Base-by-base conservation (phyloP, 2,797 vertebrate genomes). In the Gambelia wislizenii region DNA sequence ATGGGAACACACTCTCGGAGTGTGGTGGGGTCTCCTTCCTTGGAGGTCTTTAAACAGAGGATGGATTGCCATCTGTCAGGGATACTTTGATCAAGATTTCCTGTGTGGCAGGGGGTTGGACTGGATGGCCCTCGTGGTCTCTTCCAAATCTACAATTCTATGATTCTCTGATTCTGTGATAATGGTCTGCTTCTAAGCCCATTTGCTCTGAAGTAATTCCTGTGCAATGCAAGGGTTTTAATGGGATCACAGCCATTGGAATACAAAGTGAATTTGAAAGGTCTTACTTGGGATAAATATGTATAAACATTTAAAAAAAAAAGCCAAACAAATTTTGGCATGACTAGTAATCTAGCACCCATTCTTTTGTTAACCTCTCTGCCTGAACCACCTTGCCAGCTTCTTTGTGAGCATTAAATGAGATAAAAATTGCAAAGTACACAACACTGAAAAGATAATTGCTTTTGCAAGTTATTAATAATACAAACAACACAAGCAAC, bases 371-470 rank as follows among this genome's bases (percentile, higher is more conserved):
- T 79, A 39, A 52, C 52, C 88, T 80, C 80, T 75, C 59, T 36
- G 2, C 61, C 36, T n/a, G 39, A 70, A 5, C 59, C 42, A 52
- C 16, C 25, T 27, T 16, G 3, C 5, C 27, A 42, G 20, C 25
- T 67, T 83, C 52, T 81, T 81, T 44, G 44, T 86, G 67, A 85
- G 20, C 83, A 59, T 67, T 27, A 49, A 79, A 59, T 80, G 52
- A 52, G 69, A 82, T 70, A 5, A 74, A 80, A 52, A 18, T 70
- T 81, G 44, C 69, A 54, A 86, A 36, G 78, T 27, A 52, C 4
- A 39, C 47, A 61, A 83, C 52, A 16, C 54, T 61, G 78, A 81
- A 75, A 81, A 49, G 67, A 61, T 89, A 81, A 81, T 74, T 75
- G 18, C 44, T 49, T 84, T 54, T 52, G 27, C 67, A 42, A 33